phyloP scores from a whole-genome alignment of 1,140 invertebrate species.

The Pachyrhynchus sulphureomaculatus region DNA sequence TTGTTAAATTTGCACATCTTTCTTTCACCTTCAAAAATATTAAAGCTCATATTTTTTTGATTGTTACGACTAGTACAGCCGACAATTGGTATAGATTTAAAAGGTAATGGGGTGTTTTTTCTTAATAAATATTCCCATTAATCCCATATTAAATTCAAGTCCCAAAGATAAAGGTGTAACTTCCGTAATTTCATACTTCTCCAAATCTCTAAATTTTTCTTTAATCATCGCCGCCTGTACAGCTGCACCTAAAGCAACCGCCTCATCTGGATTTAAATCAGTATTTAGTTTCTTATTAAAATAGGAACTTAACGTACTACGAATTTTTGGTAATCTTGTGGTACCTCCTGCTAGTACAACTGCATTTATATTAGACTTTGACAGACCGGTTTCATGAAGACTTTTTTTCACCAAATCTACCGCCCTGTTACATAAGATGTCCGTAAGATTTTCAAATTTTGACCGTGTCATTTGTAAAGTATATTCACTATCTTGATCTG shows the following conservation, averaged over 20 bases:
- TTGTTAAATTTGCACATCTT: slow-evolving; percentile 47
- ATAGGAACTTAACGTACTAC: slow-evolving; percentile 47
- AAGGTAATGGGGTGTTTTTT: no score
- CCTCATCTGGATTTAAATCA: slow-evolving; percentile 50
- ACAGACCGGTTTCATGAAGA: slow-evolving; percentile 10
- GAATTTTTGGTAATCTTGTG: slow-evolving; percentile 64
- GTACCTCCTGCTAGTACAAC: slow-evolving; percentile 67
- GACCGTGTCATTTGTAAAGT: slow-evolving; percentile 68
- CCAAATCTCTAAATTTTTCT: neutral
- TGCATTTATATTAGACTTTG: slow-evolving; percentile 54
- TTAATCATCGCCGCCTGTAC: slow-evolving; percentile 24
- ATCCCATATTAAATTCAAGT: neutral
- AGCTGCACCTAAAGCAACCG: slow-evolving; percentile 32
- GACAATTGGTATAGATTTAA: no score
- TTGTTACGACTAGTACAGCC: slow-evolving; percentile 62
- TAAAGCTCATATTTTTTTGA: slow-evolving; percentile 74
- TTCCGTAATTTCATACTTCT: slow-evolving; percentile 16
- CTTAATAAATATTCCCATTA: slow-evolving; percentile 13
- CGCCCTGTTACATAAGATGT: slow-evolving; percentile 63
- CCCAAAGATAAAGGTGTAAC: slow-evolving; percentile 28
- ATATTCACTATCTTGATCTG: no score
- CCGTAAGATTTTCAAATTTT: slow-evolving; percentile 74
- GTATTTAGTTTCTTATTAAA: slow-evolving; percentile 50
- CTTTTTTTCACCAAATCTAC: slow-evolving; percentile 15
- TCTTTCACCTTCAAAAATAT: slow-evolving; percentile 51